These are phyloP conservation scores for Dolichomitus sp. DNA, from an alignment of 2,888 invertebrate genomes.

Conservation along the genomic window DNA sequence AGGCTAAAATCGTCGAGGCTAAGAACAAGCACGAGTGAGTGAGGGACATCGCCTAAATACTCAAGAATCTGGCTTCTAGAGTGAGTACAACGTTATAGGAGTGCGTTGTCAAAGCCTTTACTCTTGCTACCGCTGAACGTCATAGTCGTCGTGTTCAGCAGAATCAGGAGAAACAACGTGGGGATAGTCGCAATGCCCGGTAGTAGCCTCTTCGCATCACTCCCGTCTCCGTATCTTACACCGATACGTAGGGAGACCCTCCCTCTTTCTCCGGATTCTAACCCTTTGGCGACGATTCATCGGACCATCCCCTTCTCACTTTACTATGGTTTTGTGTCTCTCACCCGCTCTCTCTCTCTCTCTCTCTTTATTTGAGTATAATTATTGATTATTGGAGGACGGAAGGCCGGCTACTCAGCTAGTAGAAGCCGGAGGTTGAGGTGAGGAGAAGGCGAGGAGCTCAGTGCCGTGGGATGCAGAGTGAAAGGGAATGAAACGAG, in stretches of 20 bases:
- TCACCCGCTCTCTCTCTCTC: constrained; percentile 78
- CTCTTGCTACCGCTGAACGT: constrained; percentile 2
- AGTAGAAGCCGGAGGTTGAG: constrained; percentile 58
- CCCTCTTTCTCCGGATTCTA: constrained; percentile 74
- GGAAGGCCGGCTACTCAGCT: constrained; percentile 83
- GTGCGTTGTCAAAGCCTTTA: not conserved
- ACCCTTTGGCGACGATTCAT: constrained; percentile 83
- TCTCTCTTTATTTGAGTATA: constrained; percentile 89
- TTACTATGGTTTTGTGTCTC: constrained; percentile 67
- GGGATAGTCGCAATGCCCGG: constrained; percentile 18
- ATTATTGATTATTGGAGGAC: constrained; percentile 89
- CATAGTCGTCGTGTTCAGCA: constrained; percentile 3
- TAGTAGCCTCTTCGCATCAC: constrained; percentile 57
- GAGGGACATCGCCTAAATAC: not conserved
- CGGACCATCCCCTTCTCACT: constrained; percentile 71
- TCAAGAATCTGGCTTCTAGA: not conserved
- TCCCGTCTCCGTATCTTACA: constrained; percentile 80
- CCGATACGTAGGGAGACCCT: constrained; percentile 73
- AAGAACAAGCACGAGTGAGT: constrained; percentile 16
- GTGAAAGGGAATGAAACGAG: constrained; percentile 72
- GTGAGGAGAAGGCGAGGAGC: constrained; percentile 62
- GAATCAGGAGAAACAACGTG: not conserved
- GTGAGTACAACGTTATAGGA: not conserved
- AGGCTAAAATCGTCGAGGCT: not conserved
- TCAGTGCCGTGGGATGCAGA: constrained; percentile 61